These are phyloP conservation scores for Sapajus apella DNA, from an alignment of 2,113 vertebrate genomes.

Conservation along the genomic window DNA sequence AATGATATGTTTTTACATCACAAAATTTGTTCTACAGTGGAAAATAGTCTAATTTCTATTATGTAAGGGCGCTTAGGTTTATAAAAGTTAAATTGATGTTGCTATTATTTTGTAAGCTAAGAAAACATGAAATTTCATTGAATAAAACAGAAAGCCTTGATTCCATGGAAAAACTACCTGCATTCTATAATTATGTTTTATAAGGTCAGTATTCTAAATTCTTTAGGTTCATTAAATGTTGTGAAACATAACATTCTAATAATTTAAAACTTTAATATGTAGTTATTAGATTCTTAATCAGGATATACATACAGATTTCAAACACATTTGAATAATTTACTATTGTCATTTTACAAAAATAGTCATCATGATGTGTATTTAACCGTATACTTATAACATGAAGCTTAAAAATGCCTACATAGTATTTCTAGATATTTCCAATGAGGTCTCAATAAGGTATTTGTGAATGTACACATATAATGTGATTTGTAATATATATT, in stretches of 20 bases:
- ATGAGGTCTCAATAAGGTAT: neutral
- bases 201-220: neutral
- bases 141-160: neutral
- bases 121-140: neutral
- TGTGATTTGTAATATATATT: neutral
- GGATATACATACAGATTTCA: neutral
- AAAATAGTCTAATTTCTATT: conserved; percentile 14
- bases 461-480: neutral
- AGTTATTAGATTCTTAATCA: neutral
- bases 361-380: neutral
- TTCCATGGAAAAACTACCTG: neutral
- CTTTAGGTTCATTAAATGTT: conserved; percentile 25
- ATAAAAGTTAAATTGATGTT: conserved; percentile 41
- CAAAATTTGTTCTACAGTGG: neutral
- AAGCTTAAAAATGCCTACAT: neutral
- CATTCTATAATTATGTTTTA: neutral
- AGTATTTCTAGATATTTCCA: neutral
- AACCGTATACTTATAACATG: neutral
- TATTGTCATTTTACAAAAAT: neutral
- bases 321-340: neutral
- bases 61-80: neutral
- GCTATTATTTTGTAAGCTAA: neutral
- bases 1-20: neutral
- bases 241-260: neutral
- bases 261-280: neutral